phyloP scores from a whole-genome alignment of 2,113 vertebrate species.

The Catharus fuscescens region DNA sequence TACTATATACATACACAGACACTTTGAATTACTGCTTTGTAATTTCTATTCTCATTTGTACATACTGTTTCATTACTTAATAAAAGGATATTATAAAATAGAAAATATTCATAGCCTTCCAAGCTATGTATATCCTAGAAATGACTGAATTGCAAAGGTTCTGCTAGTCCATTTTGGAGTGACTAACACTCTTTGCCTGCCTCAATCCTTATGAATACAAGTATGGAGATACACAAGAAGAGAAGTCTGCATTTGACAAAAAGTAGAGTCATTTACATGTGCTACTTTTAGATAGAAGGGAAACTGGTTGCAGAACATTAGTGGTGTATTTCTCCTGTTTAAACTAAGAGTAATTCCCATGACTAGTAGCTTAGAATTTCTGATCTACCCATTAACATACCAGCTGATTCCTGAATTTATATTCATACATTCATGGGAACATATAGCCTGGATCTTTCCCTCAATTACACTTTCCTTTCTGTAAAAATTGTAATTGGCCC shows the following conservation, averaged over 20 bases:
- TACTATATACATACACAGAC: not conserved
- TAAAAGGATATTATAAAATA: not conserved
- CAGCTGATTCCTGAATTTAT: not conserved
- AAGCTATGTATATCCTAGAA: not conserved
- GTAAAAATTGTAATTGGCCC: not conserved
- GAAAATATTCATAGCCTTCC: not conserved
- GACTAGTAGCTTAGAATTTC: not conserved
- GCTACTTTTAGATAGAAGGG: not conserved
- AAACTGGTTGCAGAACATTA: not conserved
- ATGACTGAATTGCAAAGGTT: not conserved
- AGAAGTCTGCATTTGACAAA: not conserved
- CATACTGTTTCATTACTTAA: not conserved
- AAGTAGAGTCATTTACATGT: not conserved
- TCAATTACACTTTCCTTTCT: not conserved
- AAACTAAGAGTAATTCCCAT: not conserved
- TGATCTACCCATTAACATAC: not conserved
- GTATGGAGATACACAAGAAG: not conserved
- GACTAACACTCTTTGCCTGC: not conserved
- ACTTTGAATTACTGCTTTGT: not conserved
- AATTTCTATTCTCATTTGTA: conserved; percentile 18
- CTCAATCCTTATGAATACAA: not conserved
- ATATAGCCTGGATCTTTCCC: not conserved
- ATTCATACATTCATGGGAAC: not conserved
- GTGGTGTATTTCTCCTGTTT: not conserved
- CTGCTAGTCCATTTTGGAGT: not conserved